phyloP scores from a whole-genome alignment of 92 coral and sea anemone genomes.

The Palythoa grandis region DNA sequence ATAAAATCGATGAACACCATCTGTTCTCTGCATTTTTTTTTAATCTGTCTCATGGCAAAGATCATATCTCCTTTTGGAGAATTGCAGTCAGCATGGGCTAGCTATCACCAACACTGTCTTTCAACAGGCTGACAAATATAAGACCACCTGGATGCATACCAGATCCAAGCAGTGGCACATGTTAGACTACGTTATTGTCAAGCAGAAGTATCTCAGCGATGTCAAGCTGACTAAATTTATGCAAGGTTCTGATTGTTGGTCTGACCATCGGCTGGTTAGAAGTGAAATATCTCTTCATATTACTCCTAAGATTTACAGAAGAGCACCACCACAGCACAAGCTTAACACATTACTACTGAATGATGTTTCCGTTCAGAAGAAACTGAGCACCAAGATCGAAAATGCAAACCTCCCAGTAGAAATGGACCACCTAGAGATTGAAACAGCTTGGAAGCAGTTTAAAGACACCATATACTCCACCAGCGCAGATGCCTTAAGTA shows the following conservation, averaged over 20 bases:
- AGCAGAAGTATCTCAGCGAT: not conserved
- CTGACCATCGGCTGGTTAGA: not conserved
- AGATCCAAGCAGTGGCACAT: not conserved
- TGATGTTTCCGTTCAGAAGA: not conserved
- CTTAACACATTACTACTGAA: no score
- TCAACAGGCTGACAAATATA: not conserved
- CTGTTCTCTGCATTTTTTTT: no score
- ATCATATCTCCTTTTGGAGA: not conserved
- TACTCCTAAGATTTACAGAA: conserved; percentile 4
- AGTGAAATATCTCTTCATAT: not conserved
- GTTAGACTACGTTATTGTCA: not conserved
- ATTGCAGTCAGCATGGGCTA: not conserved
- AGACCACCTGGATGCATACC: conserved; percentile 11
- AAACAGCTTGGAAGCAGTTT: conserved; percentile 7
- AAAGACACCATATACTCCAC: conserved; percentile 6
- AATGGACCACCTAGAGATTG: not conserved
- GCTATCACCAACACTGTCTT: conserved; percentile 8
- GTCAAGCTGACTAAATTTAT: conserved; percentile 13
- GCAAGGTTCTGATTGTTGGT: conserved; percentile 23
- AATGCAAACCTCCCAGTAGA: conserved; percentile 13
- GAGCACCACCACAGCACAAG: not conserved
- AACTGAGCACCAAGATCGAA: not conserved
- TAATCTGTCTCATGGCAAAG: no score
- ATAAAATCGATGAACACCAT: no score
- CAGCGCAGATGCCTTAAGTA: not conserved